Evolutionary conservation across 2,113 vertebrate genomes (phyloP), one percentile per base, ranked within the genome.

Genomic region (Orycteropus afer): DNA sequence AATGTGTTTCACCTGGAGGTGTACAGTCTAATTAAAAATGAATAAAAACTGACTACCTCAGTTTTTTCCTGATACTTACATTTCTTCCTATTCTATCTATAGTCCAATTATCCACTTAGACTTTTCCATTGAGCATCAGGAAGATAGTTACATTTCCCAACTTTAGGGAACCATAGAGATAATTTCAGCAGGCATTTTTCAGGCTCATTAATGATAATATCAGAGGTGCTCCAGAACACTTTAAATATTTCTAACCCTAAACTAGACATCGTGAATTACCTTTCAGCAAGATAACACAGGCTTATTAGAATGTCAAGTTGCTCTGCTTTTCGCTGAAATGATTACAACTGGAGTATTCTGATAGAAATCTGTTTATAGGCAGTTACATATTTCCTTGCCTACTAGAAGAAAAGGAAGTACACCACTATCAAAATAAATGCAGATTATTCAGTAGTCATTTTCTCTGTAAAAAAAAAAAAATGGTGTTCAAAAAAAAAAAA

Each of bases 1-100:
- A 92, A 93, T 83, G 34, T 73, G 14, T 94, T 97, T 97, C 37
- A 95, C 95, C 86, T 88, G 86, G 55, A 89, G 92, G 37, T 92
- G 67, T 93, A 20, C 37, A 40, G 79, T 95, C 59, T 94, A 95
- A 95, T 95, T 95, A 96, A 91, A 92, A 95, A 27, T 83, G 37
- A 93, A 71, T 86, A 95, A 97, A 95, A 88, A 29, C 63, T 74
- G 57, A 95, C 63, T 91, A 92, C 84, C 32, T 34, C 45, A 65
- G 40, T 73, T 65, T 94, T 65, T 82, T 89, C 11, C 34, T 93
- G 2, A 51, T 93, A 93, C 42, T 79, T 90, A 57, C 12, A 29
- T 97, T 93, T 57, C 29, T 13, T 95, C 57, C 65, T 83, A 71
- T 55, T 86, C 82, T 59, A 14, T 94, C 14, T 53, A n/a, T 78